Evolutionary conservation across 2,797 vertebrate genomes (phyloP), one percentile per base, ranked within the genome.

Genomic region (Premnoplex brunnescens): DNA sequence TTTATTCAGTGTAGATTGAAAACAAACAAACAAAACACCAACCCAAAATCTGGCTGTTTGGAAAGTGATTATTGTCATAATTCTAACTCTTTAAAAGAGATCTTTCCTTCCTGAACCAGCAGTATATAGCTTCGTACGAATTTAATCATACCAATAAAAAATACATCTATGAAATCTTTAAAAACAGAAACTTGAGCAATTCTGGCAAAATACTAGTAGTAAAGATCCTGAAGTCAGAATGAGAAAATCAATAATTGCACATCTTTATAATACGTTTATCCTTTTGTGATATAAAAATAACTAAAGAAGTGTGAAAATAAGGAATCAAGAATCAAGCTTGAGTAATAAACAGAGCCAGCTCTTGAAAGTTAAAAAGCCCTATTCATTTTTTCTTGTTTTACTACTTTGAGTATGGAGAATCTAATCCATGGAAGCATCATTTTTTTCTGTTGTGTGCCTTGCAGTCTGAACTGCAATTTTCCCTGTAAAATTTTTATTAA

Each of bases 201-300:
- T 88, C 48, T 60, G 49, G 49, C n/a, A 54, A 90, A 89, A 67
- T 55, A 87, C 41, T 36, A 66, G 27, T 30, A 59, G 32, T 37
- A 46, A 90, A 48, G 54, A 27, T 67, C 7, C 21, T 82, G 49
- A 68, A 84, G 59, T 89, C 22, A 82, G 46, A 69, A 76, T 76
- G 30, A 85, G 58, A 22, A 80, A 51, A 88, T 91, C 58, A 87
- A 8, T 89, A 92, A 87, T 89, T 95, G 39, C 52, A 44, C 91
- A 69, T 32, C 30, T 89, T 95, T 63, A 68, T 60, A 52, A 10
- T 52, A 28, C 27, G 9, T 48, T 83, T 78, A 28, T 80, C 55
- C 51, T 71, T 71, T 76, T 75, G 60, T 60, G 49, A 78, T 85
- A 44, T 39, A 64, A 84, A 49, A 52, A 39, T 48, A 69, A 34